These are phyloP conservation scores for Philypnodon macrostomus DNA, from an alignment of 2,797 vertebrate species.

Conservation along the genomic window DNA sequence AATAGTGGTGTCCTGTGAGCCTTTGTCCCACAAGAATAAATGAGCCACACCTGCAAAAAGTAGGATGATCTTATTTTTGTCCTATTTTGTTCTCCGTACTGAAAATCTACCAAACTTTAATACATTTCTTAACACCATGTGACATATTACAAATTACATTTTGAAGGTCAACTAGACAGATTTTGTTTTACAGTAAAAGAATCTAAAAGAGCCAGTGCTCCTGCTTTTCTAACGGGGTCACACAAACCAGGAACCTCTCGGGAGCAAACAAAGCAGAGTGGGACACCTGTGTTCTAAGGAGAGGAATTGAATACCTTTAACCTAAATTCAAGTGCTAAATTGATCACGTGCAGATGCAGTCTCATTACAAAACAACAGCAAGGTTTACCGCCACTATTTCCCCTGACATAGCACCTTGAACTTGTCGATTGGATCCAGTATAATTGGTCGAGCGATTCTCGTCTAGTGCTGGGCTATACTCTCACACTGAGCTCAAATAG, in stretches of 20 bases:
- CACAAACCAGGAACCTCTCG: conserved; percentile 13
- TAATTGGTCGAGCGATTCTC: conserved; percentile 46
- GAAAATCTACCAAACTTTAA: conserved; percentile 7
- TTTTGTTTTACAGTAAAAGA: background rate
- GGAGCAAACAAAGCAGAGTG: conserved; percentile 36
- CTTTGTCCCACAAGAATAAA: conserved; percentile 25
- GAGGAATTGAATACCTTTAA: conserved; percentile 47
- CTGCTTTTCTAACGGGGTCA: conserved; percentile 23
- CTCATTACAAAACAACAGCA: conserved; percentile 19
- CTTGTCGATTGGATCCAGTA: conserved; percentile 36
- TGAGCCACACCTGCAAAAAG: conserved; percentile 19
- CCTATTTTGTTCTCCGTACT: conserved; percentile 9
- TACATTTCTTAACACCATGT: background rate
- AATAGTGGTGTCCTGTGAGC: conserved; percentile 12
- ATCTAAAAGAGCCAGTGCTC: background rate
- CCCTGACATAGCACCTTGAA: conserved; percentile 40
- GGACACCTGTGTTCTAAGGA: conserved; percentile 30
- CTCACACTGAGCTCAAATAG: conserved; percentile 39
- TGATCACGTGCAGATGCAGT: conserved; percentile 39
- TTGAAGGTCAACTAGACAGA: background rate
- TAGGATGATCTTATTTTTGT: conserved; percentile 9
- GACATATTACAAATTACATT: background rate
- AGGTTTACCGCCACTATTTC: conserved; percentile 35
- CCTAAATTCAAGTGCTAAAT: conserved; percentile 42
- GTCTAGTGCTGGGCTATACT: conserved; percentile 18